Conservation (phyloP, 2,888 invertebrate species). For the Caenorhabditis sp. region DNA sequence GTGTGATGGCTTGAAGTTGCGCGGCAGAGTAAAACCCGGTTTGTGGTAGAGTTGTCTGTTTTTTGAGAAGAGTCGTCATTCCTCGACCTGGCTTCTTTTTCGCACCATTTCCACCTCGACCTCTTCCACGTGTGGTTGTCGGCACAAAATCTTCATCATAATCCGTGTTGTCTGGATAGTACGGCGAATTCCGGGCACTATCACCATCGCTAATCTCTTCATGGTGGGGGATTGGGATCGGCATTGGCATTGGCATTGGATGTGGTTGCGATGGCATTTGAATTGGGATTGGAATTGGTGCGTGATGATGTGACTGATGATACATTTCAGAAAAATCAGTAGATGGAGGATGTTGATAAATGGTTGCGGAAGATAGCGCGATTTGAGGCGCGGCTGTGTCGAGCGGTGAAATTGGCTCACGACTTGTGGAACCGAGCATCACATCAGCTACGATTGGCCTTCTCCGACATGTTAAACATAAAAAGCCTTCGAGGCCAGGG, state of each 20-base stretch:
- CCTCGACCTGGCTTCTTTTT: conserved; percentile 57
- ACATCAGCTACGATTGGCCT: conserved; percentile 41
- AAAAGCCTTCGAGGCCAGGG: conserved; percentile 80
- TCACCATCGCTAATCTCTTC: conserved; percentile 23
- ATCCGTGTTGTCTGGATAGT: conserved; percentile 48
- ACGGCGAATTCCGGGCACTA: conserved; percentile 51
- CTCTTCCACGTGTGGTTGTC: conserved; percentile 29
- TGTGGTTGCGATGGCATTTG: conserved; percentile 13
- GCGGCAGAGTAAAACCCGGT: conserved; percentile 43
- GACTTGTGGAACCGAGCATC: conserved; percentile 29
- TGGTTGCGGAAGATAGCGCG: neutral
- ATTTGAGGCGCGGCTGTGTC: neutral
- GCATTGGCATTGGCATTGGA: too few relatives aligned
- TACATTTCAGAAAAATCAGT: neutral
- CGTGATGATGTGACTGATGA: conserved; percentile 10
- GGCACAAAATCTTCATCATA: conserved; percentile 57
- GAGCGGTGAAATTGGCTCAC: conserved; percentile 2
- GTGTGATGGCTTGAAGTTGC: conserved; percentile 15
- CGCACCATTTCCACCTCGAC: conserved; percentile 38
- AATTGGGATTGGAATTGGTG: too few relatives aligned
- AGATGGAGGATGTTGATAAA: neutral
- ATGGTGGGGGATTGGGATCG: conserved; percentile 17
- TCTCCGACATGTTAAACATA: conserved; percentile 77
- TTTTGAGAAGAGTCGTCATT: conserved; percentile 31
- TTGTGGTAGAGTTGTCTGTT: conserved; percentile 33